These are phyloP conservation scores for Colaptes auratus DNA, from an alignment of 2,113 vertebrate genomes.

Conservation along the genomic window DNA sequence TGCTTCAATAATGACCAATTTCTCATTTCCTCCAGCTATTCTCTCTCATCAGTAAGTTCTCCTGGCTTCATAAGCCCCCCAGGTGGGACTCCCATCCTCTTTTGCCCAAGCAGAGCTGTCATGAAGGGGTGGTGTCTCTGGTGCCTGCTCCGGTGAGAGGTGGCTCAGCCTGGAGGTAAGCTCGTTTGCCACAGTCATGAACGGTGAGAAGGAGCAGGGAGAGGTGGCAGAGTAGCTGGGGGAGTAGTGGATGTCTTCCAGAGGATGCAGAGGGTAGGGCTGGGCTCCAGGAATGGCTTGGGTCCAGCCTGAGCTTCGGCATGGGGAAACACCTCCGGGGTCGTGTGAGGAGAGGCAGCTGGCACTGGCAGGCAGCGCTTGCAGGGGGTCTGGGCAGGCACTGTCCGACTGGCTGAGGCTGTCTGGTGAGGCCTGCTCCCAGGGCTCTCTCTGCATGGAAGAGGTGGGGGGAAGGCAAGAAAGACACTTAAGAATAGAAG, in stretches of 20 bases:
- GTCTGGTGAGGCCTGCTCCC: slow-evolving; percentile 84
- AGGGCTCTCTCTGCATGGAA: slow-evolving; percentile 85
- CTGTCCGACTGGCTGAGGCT: slow-evolving; percentile 77
- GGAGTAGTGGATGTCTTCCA: slow-evolving; percentile 87
- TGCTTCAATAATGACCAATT: accelerated
- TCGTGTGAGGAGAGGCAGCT: slow-evolving; percentile 81
- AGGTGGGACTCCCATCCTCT: slow-evolving; percentile 81
- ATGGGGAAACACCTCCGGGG: slow-evolving; percentile 71
- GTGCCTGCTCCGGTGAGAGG: slow-evolving; percentile 73
- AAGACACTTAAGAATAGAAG: neutral
- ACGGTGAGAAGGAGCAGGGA: slow-evolving; percentile 79
- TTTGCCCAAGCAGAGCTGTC: slow-evolving; percentile 81
- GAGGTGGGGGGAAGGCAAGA: neutral
- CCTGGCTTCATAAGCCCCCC: slow-evolving; percentile 85
- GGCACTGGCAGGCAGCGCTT: slow-evolving; percentile 60
- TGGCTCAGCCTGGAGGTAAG: slow-evolving; percentile 79
- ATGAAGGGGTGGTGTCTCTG: slow-evolving; percentile 63
- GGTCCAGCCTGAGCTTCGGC: slow-evolving; percentile 78
- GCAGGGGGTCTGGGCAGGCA: slow-evolving; percentile 77
- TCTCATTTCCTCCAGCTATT: neutral
- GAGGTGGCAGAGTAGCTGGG: slow-evolving; percentile 75
- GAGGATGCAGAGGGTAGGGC: slow-evolving; percentile 83
- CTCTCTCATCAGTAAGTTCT: slow-evolving; percentile 80
- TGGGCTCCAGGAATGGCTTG: slow-evolving; percentile 74
- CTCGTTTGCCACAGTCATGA: slow-evolving; percentile 80